Evolutionary conservation across 2,797 vertebrate species (phyloP), one percentile per base, ranked within the genome.

Genomic region (Echiichthys vipera): DNA sequence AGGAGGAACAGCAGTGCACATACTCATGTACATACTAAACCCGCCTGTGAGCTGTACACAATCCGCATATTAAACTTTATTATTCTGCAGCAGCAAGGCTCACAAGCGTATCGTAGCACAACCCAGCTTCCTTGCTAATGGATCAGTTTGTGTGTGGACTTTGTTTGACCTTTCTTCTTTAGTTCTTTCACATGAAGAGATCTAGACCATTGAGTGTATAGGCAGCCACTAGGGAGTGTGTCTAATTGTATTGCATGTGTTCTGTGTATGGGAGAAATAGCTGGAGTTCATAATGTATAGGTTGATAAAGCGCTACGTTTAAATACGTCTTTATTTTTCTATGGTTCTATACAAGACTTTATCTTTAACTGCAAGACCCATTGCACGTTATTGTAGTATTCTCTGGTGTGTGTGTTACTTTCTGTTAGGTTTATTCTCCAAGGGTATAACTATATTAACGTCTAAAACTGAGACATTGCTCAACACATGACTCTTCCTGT

Each of bases 391-490:
- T 62, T 68, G 36, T 64, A 42, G 51, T 61, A 30, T 73, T 54
- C 36, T 66, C 57, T 67, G 62, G 58, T 47, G 68, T 34, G 46
- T 77, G 67, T 77, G 62, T 81, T 69, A 34, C 54, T 59, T 66
- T 68, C 49, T 76, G 62, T 86, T 73, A 49, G 43, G 70, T 62
- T 32, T 49, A 74, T 78, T 72, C 77, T 86, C 79, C 68, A 71
- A 81, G 73, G 78, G 43, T 17, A 22, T 72, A 65, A 74, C 71
- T 84, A 27, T 84, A 86, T 89, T 81, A 84, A 20, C 51, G 81
- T 85, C 67, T 78, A 51, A 74, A 81, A 81, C 72, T 71, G 74
- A 91, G 84, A 85, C 83, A 77, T 84, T 87, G 65, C 73, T 77
- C 76, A 83, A 75, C 59, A 69, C 70, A 88, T 84, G 83, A 86